A percentile compares a stretch with the other conserved stretches of the same genome.
Evolutionary conservation across 2,888 invertebrate genomes (phyloP).

Genomic region (Camponotus fellah): DNA sequence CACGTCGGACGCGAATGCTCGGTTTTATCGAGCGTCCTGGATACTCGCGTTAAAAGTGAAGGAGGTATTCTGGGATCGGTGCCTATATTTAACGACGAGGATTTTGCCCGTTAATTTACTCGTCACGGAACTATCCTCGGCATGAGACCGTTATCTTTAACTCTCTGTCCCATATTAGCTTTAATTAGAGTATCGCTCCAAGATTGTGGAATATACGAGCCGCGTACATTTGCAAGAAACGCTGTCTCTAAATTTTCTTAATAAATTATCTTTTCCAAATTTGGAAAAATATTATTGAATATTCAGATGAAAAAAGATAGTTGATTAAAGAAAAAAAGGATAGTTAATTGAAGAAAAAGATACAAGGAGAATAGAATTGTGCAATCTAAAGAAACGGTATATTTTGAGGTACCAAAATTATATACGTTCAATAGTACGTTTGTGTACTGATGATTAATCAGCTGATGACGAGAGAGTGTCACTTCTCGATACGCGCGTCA

Average conservation of each 20-base stretch:
- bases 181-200: constrained; percentile 28
- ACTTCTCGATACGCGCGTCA: constrained; percentile 32
- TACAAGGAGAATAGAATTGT: background rate
- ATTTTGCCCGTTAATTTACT: constrained; percentile 34
- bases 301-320: background rate
- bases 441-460: constrained; percentile 16
- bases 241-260: background rate
- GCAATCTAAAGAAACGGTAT: background rate
- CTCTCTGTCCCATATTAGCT: constrained; percentile 30
- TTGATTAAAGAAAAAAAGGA: background rate
- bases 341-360: background rate
- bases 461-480: background rate
- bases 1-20: background rate
- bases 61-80: constrained; percentile 19
- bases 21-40: constrained; percentile 27
- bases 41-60: constrained; percentile 24
- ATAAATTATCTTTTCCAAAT: background rate
- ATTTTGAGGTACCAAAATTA: background rate
- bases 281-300: background rate
- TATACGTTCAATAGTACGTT: background rate
- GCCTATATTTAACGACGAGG: constrained; percentile 35
- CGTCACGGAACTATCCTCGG: constrained; percentile 10
- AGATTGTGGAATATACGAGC: constrained; percentile 2
- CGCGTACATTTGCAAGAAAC: background rate
- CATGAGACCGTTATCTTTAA: constrained; percentile 22